Evolutionary conservation across 2,113 vertebrate genomes (phyloP).

Genomic region (Ibidorhyncha struthersii): DNA sequence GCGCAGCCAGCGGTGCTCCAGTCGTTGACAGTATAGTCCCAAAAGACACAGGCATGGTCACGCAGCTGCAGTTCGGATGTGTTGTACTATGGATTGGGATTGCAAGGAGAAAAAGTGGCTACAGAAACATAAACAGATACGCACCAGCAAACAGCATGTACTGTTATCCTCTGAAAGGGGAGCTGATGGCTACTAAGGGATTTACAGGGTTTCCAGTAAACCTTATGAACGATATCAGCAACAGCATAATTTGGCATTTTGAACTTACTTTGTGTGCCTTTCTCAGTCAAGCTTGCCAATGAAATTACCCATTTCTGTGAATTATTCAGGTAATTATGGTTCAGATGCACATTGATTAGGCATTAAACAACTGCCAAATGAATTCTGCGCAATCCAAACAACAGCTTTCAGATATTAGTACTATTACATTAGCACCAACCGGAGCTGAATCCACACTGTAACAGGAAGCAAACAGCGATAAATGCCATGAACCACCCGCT

Average conservation of each 20-base stretch:
- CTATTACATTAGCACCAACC: not conserved
- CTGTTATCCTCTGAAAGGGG: not conserved
- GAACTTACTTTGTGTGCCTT: not conserved
- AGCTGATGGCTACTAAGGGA: not conserved
- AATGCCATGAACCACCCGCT: not conserved
- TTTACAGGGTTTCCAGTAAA: not conserved
- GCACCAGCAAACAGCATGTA: accelerated
- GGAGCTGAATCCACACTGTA: not conserved
- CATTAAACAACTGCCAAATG: not conserved
- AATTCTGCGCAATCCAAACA: not conserved
- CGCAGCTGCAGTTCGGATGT: not conserved
- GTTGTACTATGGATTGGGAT: constrained; percentile 10
- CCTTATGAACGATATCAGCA: not conserved
- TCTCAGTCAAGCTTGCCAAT: not conserved
- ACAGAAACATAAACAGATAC: not conserved
- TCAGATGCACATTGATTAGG: not conserved
- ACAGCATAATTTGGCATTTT: not conserved
- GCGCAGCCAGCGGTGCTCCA: constrained; percentile 72
- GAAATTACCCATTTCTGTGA: not conserved
- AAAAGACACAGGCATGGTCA: constrained; percentile 75
- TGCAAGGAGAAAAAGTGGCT: not conserved
- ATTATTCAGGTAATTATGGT: not conserved
- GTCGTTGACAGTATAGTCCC: constrained; percentile 54
- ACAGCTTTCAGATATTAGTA: not conserved
- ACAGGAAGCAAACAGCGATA: not conserved